These are phyloP conservation scores for Chiropotes sagulatus DNA, from an alignment of 2,797 vertebrate genomes.

Conservation along the genomic window DNA sequence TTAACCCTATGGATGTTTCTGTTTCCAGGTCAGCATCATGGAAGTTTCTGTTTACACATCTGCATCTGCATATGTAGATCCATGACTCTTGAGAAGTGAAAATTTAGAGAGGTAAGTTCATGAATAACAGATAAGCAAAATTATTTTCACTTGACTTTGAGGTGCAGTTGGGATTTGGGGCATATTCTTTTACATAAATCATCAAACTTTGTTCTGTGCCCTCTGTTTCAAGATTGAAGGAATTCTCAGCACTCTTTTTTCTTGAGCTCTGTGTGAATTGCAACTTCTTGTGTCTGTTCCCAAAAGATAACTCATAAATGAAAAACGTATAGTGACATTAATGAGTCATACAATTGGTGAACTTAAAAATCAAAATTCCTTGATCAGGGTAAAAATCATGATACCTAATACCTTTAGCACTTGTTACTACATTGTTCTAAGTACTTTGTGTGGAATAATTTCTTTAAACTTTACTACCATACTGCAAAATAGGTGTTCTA, in stretches of 20 bases:
- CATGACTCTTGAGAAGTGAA: not conserved
- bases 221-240: not conserved
- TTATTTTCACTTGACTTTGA: not conserved
- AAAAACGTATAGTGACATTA: not conserved
- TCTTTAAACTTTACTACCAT: not conserved
- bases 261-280: not conserved
- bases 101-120: not conserved
- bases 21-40: not conserved
- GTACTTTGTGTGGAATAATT: not conserved
- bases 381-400: not conserved
- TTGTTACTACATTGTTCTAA: not conserved
- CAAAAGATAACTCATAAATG: not conserved
- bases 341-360: not conserved
- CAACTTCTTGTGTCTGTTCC: not conserved
- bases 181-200: not conserved
- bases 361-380: not conserved
- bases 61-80: not conserved
- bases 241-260: not conserved
- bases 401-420: not conserved
- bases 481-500: not conserved
- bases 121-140: not conserved
- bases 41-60: not conserved
- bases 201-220: not conserved
- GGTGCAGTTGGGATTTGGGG: not conserved
- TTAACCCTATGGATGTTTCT: not conserved